Base-by-base conservation (phyloP, 2,113 vertebrate genomes). In the Canis aureus region DNA sequence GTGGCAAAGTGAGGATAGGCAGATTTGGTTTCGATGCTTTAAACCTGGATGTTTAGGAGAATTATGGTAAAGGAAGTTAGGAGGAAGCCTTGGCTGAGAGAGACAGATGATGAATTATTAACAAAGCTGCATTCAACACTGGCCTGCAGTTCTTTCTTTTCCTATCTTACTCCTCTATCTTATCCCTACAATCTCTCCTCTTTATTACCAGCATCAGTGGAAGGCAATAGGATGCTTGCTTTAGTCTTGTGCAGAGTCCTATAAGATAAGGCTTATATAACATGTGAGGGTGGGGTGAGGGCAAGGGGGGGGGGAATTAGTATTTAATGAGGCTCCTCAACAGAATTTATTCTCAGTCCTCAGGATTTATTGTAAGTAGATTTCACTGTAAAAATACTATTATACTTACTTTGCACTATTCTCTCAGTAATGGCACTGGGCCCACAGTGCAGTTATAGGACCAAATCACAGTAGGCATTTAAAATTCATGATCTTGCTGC, bases 401-500 rank as follows among this genome's bases (percentile, higher is more conserved):
- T 95, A 90, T 25, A 62, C 88, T 97, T 78, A 79, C 88, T 98
- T 96, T 94, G 91, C 80, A 51, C 91, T 55, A 13, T 91, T 82
- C 81, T 92, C 67, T 74, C 82, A 32, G 84, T 73, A 80, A 93
- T 86, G 95, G 92, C 93, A 66, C 60, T 35, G 73, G 92, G 95
- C 92, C 97, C 85, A 35, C 27, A 49, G 92, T 89, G 81, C 87
- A 69, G 97, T 96, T 97, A 97, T 29, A 96, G 79, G 94, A 98
- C 91, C 88, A 93, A 94, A 94, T 97, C 97, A 97, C 97, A 94
- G 96, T 66, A 94, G 93, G 67, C 96, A 91, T 93, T 98, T 97
- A 97, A 98, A 98, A 98, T 98, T 97, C 96, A 97, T 94, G 97
- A 89, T 95, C 96, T 97, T 74, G 69, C 93, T 96, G 93, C 82